phyloP scores from a whole-genome alignment of 2,113 vertebrate species.

The Pseudolaguvia tuberculata region DNA sequence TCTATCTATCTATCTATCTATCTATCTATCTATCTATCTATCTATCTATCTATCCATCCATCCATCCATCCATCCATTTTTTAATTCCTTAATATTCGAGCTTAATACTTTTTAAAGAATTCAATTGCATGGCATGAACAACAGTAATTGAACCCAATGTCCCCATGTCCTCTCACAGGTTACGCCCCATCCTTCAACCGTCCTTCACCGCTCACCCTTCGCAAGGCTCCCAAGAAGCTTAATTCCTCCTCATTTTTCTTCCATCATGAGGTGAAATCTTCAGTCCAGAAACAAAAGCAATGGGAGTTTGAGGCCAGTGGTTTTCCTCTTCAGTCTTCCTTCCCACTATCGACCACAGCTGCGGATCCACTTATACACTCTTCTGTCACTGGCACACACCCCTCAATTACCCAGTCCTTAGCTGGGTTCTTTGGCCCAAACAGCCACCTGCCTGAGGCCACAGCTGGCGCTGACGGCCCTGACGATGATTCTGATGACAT shows the following conservation, averaged over 20 bases:
- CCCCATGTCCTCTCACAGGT: constrained; percentile 33
- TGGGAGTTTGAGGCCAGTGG: constrained; percentile 55
- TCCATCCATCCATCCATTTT: neutral
- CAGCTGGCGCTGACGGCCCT: constrained; percentile 24
- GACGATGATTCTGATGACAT: constrained; percentile 52
- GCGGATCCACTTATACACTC: constrained; percentile 5
- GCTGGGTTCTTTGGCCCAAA: neutral
- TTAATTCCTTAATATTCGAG: neutral
- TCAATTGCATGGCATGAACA: neutral
- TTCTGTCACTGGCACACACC: constrained; percentile 17
- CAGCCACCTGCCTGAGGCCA: constrained; percentile 3
- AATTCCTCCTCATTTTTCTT: constrained; percentile 39
- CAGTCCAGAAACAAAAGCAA: constrained; percentile 51
- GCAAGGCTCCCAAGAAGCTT: constrained; percentile 1
- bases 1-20: too few species aligned
- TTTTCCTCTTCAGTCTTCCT: constrained; percentile 22
- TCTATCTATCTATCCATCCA: neutral
- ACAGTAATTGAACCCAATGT: constrained; percentile 5
- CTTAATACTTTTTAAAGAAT: neutral
- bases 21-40: neutral
- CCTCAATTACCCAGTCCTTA: constrained; percentile 10
- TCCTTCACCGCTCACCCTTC: constrained; percentile 37
- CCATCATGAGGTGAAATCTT: constrained; percentile 4
- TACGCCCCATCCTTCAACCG: constrained; percentile 33
- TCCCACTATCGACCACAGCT: constrained; percentile 17